These are phyloP conservation scores for Prionace glauca DNA, from an alignment of 2,797 vertebrate genomes.

Conservation along the genomic window DNA sequence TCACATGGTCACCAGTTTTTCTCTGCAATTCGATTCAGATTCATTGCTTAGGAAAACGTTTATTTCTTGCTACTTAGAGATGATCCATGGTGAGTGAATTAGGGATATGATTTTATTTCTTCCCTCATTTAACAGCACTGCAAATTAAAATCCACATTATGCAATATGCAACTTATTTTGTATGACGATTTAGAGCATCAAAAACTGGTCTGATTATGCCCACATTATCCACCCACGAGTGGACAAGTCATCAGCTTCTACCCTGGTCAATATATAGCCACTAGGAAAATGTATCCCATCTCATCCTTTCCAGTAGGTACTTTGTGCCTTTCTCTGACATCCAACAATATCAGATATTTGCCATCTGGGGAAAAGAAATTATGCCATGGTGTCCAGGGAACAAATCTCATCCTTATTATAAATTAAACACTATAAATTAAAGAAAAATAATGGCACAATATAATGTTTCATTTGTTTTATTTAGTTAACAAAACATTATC, in stretches of 20 bases:
- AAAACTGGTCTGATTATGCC: neutral
- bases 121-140: neutral
- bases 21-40: neutral
- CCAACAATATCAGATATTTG: neutral
- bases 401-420: neutral
- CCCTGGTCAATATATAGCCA: neutral
- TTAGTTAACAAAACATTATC: neutral
- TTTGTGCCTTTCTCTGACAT: neutral
- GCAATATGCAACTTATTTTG: neutral
- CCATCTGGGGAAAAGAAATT: neutral
- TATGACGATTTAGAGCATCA: neutral
- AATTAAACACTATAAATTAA: constrained; percentile 17
- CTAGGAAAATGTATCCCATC: neutral
- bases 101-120: neutral
- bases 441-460: neutral
- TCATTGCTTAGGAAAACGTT: neutral
- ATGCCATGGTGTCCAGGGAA: neutral
- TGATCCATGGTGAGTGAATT: neutral
- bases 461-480: neutral
- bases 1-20: neutral
- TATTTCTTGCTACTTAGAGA: neutral
- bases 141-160: neutral
- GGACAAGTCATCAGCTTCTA: neutral
- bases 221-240: neutral
- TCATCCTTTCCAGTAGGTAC: neutral